Percentiles rank a stretch among this genome's conserved stretches.
phyloP scores from a whole-genome alignment of 2,888 invertebrate genomes.

The Aelia acuminata region DNA sequence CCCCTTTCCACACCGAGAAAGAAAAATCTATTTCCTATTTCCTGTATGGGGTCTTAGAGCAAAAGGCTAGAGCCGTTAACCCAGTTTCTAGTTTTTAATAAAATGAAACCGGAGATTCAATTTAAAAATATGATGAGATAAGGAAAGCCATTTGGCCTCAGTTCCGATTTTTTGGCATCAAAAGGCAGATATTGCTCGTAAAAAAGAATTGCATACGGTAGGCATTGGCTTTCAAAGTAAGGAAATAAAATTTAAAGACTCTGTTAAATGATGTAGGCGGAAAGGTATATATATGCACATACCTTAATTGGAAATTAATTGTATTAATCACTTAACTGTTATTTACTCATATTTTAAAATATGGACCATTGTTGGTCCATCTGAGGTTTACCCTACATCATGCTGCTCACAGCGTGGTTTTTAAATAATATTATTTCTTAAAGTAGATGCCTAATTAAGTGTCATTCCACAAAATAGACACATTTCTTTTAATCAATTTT shows the following conservation, averaged over 20 bases:
- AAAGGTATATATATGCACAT: too few relatives aligned
- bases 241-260: neutral
- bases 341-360: too few relatives aligned
- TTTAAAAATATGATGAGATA: constrained; percentile 27
- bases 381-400: too few relatives aligned
- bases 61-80: neutral
- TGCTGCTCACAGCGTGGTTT: too few relatives aligned
- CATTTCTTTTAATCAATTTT: too few relatives aligned
- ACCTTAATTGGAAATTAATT: too few relatives aligned
- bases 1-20: too few relatives aligned
- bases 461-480: too few relatives aligned
- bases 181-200: neutral
- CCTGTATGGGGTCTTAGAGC: neutral
- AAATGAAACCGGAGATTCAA: constrained; percentile 23
- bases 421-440: too few relatives aligned
- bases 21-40: constrained; percentile 4
- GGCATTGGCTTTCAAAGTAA: neutral
- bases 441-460: too few relatives aligned
- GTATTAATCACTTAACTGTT: too few relatives aligned
- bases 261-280: neutral
- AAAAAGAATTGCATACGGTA: neutral
- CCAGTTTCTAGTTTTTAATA: constrained; percentile 35
- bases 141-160: neutral
- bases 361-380: too few relatives aligned
- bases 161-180: neutral